phyloP scores from a whole-genome alignment of 30 jellyfish, hydroid and myxozoan genomes.

The Turritopsis dohrnii region DNA sequence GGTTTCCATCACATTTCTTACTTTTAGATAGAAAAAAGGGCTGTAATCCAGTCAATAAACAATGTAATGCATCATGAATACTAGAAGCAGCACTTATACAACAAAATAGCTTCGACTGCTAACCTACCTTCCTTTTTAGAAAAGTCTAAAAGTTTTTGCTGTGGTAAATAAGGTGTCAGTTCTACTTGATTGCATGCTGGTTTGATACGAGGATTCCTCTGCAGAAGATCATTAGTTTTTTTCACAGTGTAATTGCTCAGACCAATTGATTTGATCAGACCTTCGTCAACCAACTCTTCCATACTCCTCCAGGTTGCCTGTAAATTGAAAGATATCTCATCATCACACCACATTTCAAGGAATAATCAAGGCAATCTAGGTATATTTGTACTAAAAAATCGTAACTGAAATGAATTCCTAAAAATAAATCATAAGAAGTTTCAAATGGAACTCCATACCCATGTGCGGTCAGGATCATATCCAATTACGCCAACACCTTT shows the following conservation, averaged over 20 bases:
- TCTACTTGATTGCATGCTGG: constrained; percentile 78
- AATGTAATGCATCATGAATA: too few species aligned
- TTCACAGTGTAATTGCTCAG: constrained; percentile 76
- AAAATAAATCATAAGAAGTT: too few species aligned
- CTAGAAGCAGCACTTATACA: too few species aligned
- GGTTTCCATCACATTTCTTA: too few species aligned
- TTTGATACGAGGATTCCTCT: constrained; percentile 18
- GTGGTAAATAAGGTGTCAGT: constrained; percentile 95
- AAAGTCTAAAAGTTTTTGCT: constrained; percentile 40
- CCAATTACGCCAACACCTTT: constrained; percentile 24
- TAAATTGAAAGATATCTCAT: not conserved
- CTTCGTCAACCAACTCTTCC: constrained; percentile 86
- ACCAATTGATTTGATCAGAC: constrained; percentile 91
- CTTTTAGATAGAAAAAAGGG: too few species aligned
- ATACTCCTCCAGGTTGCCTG: constrained; percentile 61
- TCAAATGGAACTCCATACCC: not conserved
- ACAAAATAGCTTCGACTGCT: not conserved
- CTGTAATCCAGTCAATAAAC: too few species aligned
- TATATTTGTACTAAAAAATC: too few species aligned
- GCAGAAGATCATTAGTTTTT: constrained; percentile 53
- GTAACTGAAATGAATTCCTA: not conserved
- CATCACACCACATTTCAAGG: too few species aligned
- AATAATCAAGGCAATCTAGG: too few species aligned
- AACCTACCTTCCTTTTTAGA: constrained; percentile 72
- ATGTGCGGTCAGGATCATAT: constrained; percentile 33